A percentile compares a stretch with the other conserved stretches of the same genome.
Conservation (phyloP, 2,113 vertebrate species). For the Apteryx owenii region DNA sequence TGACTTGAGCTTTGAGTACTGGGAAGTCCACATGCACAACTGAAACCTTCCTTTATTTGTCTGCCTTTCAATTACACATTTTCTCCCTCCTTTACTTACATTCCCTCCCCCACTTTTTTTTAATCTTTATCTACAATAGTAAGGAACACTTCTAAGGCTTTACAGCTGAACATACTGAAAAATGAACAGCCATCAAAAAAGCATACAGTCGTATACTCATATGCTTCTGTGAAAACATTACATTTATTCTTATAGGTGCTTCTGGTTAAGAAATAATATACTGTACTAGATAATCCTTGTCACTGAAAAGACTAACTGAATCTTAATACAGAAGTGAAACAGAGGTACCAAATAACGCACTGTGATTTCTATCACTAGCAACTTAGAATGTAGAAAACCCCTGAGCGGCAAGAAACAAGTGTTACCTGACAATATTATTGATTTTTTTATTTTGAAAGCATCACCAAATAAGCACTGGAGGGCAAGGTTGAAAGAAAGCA, state of each 20-base stretch:
- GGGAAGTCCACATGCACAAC: accelerated
- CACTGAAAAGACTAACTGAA: neutral
- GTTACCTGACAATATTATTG: neutral
- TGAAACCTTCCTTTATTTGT: neutral
- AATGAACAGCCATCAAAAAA: neutral
- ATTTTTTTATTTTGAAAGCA: neutral
- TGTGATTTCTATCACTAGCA: neutral
- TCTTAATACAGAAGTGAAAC: neutral
- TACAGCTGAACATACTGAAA: neutral
- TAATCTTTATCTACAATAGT: accelerated
- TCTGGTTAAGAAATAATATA: neutral
- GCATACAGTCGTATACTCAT: neutral
- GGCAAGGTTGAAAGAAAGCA: neutral
- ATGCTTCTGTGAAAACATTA: neutral
- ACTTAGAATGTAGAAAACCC: neutral
- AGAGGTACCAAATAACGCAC: accelerated
- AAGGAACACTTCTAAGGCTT: accelerated
- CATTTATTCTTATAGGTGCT: neutral
- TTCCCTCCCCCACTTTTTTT: neutral
- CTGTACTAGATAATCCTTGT: no score
- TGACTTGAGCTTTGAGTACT: neutral
- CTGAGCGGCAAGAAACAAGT: neutral
- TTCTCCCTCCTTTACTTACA: neutral
- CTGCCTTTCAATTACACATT: neutral
- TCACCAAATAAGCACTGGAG: neutral